These are phyloP conservation scores for Cryptosula pallasiana DNA, from an alignment of 2,888 invertebrate species.

Conservation along the genomic window DNA sequence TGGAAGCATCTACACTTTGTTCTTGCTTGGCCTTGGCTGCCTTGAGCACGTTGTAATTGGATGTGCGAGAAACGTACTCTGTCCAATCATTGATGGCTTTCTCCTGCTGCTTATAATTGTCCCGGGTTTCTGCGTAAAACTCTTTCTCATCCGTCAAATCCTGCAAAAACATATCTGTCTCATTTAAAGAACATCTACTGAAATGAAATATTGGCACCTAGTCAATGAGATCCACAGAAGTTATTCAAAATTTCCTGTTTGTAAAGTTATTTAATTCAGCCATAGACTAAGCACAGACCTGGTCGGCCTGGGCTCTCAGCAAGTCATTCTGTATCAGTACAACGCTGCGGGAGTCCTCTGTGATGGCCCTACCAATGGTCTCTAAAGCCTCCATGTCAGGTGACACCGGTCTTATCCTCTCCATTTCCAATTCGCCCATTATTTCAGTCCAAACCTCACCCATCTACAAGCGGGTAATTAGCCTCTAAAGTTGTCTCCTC, in stretches of 20 bases:
- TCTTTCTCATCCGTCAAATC: constrained; percentile 51
- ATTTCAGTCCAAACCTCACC: constrained; percentile 54
- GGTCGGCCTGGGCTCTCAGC: constrained; percentile 47
- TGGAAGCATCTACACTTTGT: constrained; percentile 48
- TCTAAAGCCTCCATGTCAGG: constrained; percentile 51
- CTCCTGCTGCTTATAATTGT: constrained; percentile 51
- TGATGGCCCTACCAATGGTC: constrained; percentile 47
- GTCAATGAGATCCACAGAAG: too few relatives aligned
- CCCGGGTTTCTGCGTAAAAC: constrained; percentile 52
- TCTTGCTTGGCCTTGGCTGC: constrained; percentile 49
- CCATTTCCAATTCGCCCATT: constrained; percentile 44
- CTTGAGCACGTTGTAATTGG: constrained; percentile 46
- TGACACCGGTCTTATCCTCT: constrained; percentile 49
- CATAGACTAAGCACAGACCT: too few relatives aligned
- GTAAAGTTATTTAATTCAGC: too few relatives aligned
- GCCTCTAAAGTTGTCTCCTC: too few relatives aligned
- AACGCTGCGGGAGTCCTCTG: constrained; percentile 46
- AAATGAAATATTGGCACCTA: too few relatives aligned
- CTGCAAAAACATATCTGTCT: too few relatives aligned
- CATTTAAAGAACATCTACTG: too few relatives aligned
- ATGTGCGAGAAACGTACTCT: constrained; percentile 49
- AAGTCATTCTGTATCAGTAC: constrained; percentile 45
- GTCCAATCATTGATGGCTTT: constrained; percentile 44
- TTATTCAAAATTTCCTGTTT: too few relatives aligned
- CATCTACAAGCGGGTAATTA: constrained; percentile 35